Evolutionary conservation across 2,797 vertebrate genomes (phyloP), one percentile per base, ranked within the genome.

Genomic region (Betta splendens): DNA sequence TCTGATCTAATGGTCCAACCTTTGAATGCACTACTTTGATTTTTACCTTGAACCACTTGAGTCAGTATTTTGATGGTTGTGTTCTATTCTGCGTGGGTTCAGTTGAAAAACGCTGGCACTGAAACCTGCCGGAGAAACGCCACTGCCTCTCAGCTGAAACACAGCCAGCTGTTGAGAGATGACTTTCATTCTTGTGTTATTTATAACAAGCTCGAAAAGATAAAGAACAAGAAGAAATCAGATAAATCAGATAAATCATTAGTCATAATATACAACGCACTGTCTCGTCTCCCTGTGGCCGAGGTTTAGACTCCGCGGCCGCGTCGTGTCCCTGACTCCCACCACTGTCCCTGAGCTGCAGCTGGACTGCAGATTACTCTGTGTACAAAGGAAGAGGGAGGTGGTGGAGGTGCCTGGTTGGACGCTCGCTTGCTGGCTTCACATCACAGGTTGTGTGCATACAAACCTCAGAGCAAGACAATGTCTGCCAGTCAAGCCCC

Each of bases 341-440:
- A 55, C 59, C 40, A 1, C 46, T 69, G 70, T 89, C 83, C 84
- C 77, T 66, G 72, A 75, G 72, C 69, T 78, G 64, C 84, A 87
- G 84, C 86, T 84, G 81, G 81, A 72, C 67, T 47, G 57, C 67
- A 84, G 67, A 83, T 89, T 82, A 84, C 64, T 49, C 52, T 72
- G 66, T 77, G 81, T 77, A 73, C 75, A 73, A 67, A 68, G 69
- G 60, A 62, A 54, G 56, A 49, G 48, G 49, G 73, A 74, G 74
- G 37, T 54, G 44, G 49, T 22, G 68, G 69, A 65, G 56, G 64
- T 40, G 60, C 31, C 48, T 66, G 58, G 18, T 59, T 58, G 50
- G 37, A n/a, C 43, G 48, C 69, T 38, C 70, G 51, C 53, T 72
- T 40, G 53, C 75, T 87, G 81, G 78, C 80, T 81, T 49, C 53